These are phyloP conservation scores for Centruroides vittatus DNA, from an alignment of 1,140 invertebrate species.

Conservation along the genomic window DNA sequence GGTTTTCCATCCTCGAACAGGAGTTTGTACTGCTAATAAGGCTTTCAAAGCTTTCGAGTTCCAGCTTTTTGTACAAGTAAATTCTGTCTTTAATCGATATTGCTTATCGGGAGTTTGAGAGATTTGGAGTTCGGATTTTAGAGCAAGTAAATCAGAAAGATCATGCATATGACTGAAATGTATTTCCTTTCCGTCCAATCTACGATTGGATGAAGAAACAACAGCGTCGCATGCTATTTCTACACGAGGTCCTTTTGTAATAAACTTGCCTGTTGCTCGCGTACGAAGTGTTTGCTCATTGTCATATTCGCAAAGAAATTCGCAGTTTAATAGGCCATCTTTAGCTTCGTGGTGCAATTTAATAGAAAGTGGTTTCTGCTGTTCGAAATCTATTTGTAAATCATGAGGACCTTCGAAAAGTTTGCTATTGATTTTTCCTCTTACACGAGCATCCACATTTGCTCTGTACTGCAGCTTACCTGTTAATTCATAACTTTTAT, in stretches of 20 bases:
- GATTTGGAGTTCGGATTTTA: conserved; percentile 8
- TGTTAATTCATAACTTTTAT: conserved; percentile 5
- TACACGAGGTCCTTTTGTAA: neutral
- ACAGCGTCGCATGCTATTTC: conserved; percentile 1
- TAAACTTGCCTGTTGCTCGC: conserved; percentile 5
- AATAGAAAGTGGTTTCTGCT: conserved; percentile 2
- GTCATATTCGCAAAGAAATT: neutral
- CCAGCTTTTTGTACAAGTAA: conserved; percentile 2
- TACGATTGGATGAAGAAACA: conserved; percentile 8
- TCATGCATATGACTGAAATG: conserved; percentile 1
- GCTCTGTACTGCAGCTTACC: conserved; percentile 3
- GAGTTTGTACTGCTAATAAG: no score
- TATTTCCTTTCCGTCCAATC: conserved; percentile 9
- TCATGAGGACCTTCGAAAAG: conserved; percentile 8
- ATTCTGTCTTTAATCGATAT: conserved; percentile 6
- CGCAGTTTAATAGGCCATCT: conserved; percentile 1
- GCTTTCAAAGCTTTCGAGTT: no score
- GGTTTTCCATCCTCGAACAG: no score
- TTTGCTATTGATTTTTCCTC: conserved; percentile 3
- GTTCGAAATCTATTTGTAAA: conserved; percentile 5
- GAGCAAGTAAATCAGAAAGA: neutral
- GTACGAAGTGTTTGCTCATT: neutral
- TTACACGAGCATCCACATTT: conserved; percentile 4
- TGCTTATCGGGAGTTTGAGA: neutral
- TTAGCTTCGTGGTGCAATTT: conserved; percentile 5